These are phyloP conservation scores for Sebastes kiyomatsui DNA, from an alignment of 2,797 vertebrate species.

Conservation along the genomic window DNA sequence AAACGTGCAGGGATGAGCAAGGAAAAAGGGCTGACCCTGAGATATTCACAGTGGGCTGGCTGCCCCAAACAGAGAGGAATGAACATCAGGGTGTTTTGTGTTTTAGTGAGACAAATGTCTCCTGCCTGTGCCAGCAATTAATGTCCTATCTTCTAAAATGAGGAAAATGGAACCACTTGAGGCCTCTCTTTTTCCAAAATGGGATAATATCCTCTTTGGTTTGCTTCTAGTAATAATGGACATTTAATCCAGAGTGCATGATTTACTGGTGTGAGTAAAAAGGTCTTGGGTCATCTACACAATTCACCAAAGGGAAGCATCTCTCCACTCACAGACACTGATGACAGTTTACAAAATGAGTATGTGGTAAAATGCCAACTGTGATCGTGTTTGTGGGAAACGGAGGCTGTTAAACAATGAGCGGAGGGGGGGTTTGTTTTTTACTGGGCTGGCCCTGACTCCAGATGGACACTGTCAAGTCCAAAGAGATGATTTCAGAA, in stretches of 20 bases:
- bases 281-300: slow-evolving; percentile 49
- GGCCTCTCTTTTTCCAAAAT: slow-evolving; percentile 58
- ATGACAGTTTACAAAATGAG: slow-evolving; percentile 57
- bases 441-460: slow-evolving; percentile 19
- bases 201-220: slow-evolving; percentile 54
- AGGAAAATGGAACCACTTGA: slow-evolving; percentile 60
- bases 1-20: slow-evolving; percentile 71
- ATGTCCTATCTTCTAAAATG: slow-evolving; percentile 67
- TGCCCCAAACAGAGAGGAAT: slow-evolving; percentile 74
- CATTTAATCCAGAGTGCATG: slow-evolving; percentile 50
- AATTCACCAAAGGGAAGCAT: slow-evolving; percentile 32
- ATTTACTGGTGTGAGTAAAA: slow-evolving; percentile 46
- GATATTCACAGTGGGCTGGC: slow-evolving; percentile 69
- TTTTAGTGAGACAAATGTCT: slow-evolving; percentile 84
- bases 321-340: slow-evolving; percentile 25
- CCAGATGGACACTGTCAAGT: slow-evolving; percentile 64
- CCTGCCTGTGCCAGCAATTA: slow-evolving; percentile 77
- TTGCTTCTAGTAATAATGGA: slow-evolving; percentile 55
- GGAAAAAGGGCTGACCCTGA: slow-evolving; percentile 77
- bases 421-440: slow-evolving; percentile 7
- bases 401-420: slow-evolving; percentile 52
- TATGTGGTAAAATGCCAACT: slow-evolving; percentile 45
- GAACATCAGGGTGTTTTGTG: slow-evolving; percentile 74
- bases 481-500: slow-evolving; percentile 61
- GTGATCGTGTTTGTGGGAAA: slow-evolving; percentile 40